These are phyloP conservation scores for Taxidea taxus DNA, from an alignment of 2,113 vertebrate genomes.

Conservation along the genomic window DNA sequence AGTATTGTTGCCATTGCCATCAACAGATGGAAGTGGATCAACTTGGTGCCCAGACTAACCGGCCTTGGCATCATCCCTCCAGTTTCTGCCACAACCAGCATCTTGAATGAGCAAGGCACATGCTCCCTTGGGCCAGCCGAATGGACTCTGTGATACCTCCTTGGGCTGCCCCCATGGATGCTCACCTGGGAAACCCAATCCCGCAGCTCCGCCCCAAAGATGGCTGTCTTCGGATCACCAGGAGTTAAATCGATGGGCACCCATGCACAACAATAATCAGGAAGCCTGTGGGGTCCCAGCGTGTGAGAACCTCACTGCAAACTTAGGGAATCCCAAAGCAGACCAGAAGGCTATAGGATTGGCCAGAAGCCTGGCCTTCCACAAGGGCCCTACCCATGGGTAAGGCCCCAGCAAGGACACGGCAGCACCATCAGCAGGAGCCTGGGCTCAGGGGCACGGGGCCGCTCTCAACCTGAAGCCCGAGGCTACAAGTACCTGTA, in stretches of 20 bases:
- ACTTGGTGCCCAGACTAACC: neutral
- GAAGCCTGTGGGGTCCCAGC: neutral
- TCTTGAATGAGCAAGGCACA: neutral
- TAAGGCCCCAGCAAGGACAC: neutral
- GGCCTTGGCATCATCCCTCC: neutral
- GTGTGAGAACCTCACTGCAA: neutral
- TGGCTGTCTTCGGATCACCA: neutral
- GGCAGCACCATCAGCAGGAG: neutral
- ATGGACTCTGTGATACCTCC: neutral
- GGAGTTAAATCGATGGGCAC: neutral
- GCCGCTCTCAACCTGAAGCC: neutral
- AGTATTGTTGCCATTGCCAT: neutral
- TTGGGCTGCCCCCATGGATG: neutral
- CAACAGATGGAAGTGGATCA: neutral
- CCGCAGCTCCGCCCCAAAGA: neutral
- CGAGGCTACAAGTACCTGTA: neutral
- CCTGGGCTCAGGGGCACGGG: neutral
- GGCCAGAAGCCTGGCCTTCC: neutral
- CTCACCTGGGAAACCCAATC: neutral
- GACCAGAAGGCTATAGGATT: neutral
- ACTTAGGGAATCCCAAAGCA: neutral
- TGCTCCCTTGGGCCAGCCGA: neutral
- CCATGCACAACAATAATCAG: neutral
- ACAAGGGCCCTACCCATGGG: neutral
- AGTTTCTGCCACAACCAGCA: neutral